Evolutionary conservation across 2,888 invertebrate genomes (phyloP).

Genomic region (Amblyjoppa proteus): DNA sequence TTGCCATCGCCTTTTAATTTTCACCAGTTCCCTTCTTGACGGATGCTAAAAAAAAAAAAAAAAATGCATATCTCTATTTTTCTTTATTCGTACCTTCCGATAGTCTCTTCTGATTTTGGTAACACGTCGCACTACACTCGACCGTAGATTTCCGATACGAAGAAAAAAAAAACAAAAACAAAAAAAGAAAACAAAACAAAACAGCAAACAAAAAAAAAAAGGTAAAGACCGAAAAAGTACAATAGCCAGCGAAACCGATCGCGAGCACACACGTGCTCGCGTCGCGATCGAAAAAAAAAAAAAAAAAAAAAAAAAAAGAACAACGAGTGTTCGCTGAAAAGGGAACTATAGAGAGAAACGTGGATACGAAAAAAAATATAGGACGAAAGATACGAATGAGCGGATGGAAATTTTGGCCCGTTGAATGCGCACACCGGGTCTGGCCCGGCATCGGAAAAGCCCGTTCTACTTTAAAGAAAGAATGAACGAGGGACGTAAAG

Average conservation of each 20-base stretch:
- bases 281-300: neutral
- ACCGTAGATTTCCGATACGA: neutral
- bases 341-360: neutral
- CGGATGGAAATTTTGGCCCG: conserved; percentile 41
- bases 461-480: conserved; percentile 45
- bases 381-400: neutral
- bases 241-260: neutral
- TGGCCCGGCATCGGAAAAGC: neutral
- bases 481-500: conserved; percentile 37
- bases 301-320: neutral
- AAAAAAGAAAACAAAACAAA: neutral
- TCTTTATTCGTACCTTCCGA: neutral
- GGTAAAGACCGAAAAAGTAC: neutral
- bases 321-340: neutral
- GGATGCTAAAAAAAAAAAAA: neutral
- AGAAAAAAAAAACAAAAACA: neutral
- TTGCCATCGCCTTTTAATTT: neutral
- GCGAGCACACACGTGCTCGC: neutral
- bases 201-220: neutral
- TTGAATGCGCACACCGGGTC: conserved; percentile 10
- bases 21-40: neutral
- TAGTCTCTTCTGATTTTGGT: neutral
- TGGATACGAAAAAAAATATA: neutral
- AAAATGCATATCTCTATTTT: neutral
- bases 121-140: neutral